Percentiles rank a stretch among this genome's conserved stretches.
These are phyloP conservation scores for Sarcophaga subvicina DNA, from an alignment of 2,888 invertebrate species.

Conservation along the genomic window DNA sequence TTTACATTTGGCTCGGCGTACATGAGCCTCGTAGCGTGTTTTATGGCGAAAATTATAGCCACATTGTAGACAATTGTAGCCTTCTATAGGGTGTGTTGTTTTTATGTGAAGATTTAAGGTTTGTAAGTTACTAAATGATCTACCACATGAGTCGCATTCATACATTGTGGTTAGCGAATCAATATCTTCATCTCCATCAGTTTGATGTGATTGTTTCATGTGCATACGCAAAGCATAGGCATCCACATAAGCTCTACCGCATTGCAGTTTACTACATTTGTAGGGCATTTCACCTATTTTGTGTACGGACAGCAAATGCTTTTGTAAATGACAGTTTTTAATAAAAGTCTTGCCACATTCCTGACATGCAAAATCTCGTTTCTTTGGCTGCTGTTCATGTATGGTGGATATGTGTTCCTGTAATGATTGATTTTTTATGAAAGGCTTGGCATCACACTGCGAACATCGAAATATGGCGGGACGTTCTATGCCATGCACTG, in stretches of 20 bases:
- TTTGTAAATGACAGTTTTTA: conserved; percentile 65
- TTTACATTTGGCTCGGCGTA: conserved; percentile 54
- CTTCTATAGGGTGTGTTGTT: conserved; percentile 30
- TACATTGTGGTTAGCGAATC: conserved; percentile 21
- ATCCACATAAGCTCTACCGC: conserved; percentile 50
- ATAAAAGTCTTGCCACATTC: conserved; percentile 66
- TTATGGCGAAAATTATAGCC: conserved; percentile 62
- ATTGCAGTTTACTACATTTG: conserved; percentile 46
- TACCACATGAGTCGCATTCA: conserved; percentile 57
- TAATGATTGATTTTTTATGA: conserved; percentile 67
- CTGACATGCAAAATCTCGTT: conserved; percentile 55
- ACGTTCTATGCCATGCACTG: conserved; percentile 59
- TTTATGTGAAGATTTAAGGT: conserved; percentile 55
- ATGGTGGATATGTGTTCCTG: conserved; percentile 65
- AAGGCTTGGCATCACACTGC: conserved; percentile 60
- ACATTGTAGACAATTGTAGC: conserved; percentile 57
- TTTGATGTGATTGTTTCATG: conserved; percentile 58
- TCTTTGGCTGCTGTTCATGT: conserved; percentile 63
- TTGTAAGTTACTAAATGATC: conserved; percentile 38
- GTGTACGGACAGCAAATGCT: conserved; percentile 61
- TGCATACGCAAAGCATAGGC: conserved; percentile 52
- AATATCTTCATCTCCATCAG: conserved; percentile 27
- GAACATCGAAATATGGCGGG: conserved; percentile 64
- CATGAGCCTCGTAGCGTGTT: conserved; percentile 53
- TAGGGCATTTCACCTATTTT: conserved; percentile 62